Base-by-base conservation (phyloP, 2,113 vertebrate species). In the Amazona guildingii region DNA sequence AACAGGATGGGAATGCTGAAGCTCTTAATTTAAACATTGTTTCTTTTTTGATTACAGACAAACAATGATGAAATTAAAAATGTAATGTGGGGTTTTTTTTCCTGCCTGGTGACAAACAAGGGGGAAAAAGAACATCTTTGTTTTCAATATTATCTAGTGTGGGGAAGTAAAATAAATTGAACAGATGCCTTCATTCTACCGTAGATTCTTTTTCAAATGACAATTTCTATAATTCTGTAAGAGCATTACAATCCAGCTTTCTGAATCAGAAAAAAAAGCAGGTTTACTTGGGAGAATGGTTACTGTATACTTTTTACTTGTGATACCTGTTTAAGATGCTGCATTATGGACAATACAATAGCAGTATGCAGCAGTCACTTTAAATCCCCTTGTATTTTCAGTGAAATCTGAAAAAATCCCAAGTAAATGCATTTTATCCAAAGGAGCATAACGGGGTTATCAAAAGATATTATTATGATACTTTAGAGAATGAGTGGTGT, bases 161-260 rank as follows among this genome's bases (percentile, higher is more conserved):
- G 88, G 68, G n/a, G 49, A 93, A 79, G 68, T 86, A 79, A 55
- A 97, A 88, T 88, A 95, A 97, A 95, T 92, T 66, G 93, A 97
- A 62, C 69, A 95, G 62, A 95, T 91, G 59, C 19, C 35, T 94
- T 90, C 66, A 55, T 96, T 55, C 66, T 86, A 46, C 13, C 67
- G 11, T 55, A 44, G 3, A 10, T 33, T 94, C 63, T 74, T 86
- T 95, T 95, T 86, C 19, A 87, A 95, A 74, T 2, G 69, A 48
- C 6, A 24, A 35, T 88, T 89, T 90, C 44, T 91, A 9, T 28
- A 76, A 72, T 89, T 92, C 55, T 29, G 9, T 37, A 51, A 83
- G 11, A 84, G 70, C 29, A 54, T 46, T 18, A 74, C 5, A 84
- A 33, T 29, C 20, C 57, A 81, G 55, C 10, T 70, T 73, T 88